These are phyloP conservation scores for Olivierus martensii DNA, from an alignment of 1,140 invertebrate genomes.

Conservation along the genomic window DNA sequence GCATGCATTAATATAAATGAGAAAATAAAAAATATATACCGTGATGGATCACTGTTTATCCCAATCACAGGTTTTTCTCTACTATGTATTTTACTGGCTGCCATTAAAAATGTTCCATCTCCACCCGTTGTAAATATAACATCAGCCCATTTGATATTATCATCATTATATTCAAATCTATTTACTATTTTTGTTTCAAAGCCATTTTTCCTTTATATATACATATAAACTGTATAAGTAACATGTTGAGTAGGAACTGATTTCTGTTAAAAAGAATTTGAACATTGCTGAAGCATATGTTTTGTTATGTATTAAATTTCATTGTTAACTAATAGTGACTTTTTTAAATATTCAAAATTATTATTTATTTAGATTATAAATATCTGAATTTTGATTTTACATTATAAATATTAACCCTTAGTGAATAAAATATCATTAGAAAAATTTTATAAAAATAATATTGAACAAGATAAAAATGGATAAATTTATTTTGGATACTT, in stretches of 20 bases:
- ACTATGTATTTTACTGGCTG: constrained; percentile 62
- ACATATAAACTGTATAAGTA: too few species aligned
- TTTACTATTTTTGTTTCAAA: constrained; percentile 68
- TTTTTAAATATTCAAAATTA: too few species aligned
- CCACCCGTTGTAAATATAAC: constrained; percentile 88
- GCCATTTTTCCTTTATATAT: constrained; percentile 32
- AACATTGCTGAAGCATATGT: too few species aligned
- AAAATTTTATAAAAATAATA: background rate
- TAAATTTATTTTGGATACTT: background rate
- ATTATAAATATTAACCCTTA: too few species aligned
- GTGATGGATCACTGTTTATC: constrained; percentile 90
- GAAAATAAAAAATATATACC: constrained; percentile 24
- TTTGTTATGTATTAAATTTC: too few species aligned
- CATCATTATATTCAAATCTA: constrained; percentile 49
- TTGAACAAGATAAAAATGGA: background rate
- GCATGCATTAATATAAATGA: background rate
- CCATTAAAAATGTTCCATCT: constrained; percentile 94
- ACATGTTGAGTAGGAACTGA: too few species aligned
- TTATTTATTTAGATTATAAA: constrained; percentile 1
- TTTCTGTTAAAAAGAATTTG: too few species aligned
- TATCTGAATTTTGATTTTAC: too few species aligned
- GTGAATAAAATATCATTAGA: too few species aligned
- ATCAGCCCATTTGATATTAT: constrained; percentile 82
- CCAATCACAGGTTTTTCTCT: constrained; percentile 81
- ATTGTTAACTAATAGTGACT: too few species aligned